Conservation (phyloP, 1,140 invertebrate genomes). For the Ceratosolen fusciceps region DNA sequence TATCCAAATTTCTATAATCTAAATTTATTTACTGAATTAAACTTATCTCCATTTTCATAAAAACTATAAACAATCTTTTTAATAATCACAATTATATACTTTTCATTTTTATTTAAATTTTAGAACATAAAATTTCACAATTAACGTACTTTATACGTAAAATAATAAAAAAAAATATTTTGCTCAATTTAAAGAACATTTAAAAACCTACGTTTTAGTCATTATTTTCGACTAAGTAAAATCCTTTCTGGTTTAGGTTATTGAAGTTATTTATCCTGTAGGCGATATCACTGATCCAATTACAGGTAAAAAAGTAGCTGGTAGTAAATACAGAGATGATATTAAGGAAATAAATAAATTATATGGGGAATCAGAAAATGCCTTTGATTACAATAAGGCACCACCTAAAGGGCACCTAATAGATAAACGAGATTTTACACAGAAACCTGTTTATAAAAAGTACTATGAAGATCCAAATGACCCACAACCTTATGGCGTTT, state of each 20-base stretch:
- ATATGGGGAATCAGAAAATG: conserved; percentile 78
- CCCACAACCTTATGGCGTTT: conserved; percentile 78
- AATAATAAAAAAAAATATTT: neutral
- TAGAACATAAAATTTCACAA: no score
- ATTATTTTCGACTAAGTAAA: no score
- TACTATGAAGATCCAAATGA: conserved; percentile 79
- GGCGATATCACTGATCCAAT: conserved; percentile 88
- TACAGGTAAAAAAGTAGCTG: conserved; percentile 84
- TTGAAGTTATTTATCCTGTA: conserved; percentile 84
- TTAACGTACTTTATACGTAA: neutral
- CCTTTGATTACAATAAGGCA: conserved; percentile 84
- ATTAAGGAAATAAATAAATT: conserved; percentile 78
- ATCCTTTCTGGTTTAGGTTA: conserved; percentile 68
- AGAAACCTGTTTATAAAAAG: conserved; percentile 77
- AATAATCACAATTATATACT: no score
- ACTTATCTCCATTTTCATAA: no score
- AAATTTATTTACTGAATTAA: no score
- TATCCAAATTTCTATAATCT: no score
- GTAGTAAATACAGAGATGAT: conserved; percentile 80
- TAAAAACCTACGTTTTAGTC: no score
- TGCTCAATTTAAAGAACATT: no score
- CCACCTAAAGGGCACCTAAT: conserved; percentile 85
- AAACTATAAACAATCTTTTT: no score
- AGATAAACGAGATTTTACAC: conserved; percentile 84
- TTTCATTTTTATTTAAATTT: no score